Evolutionary conservation across 1,140 invertebrate species (phyloP).

Genomic region (Adelges cooleyi): DNA sequence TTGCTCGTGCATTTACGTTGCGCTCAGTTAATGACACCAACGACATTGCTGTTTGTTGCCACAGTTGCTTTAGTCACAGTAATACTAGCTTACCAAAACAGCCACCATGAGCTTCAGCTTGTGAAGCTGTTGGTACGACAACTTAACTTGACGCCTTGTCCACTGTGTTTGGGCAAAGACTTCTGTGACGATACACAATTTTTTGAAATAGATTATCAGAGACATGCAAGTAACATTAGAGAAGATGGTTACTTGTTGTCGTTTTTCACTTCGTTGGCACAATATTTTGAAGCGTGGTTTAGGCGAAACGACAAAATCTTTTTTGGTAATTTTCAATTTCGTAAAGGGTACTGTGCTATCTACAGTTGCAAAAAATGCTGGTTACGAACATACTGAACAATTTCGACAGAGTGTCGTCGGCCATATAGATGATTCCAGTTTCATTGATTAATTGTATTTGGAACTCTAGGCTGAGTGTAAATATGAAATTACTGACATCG

Average conservation of each 20-base stretch:
- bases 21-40: too few species aligned
- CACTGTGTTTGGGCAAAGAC: background rate
- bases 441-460: background rate
- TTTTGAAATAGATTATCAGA: slow-evolving; percentile 1
- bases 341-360: background rate
- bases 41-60: too few species aligned
- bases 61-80: too few species aligned
- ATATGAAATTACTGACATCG: background rate
- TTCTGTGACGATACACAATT: background rate
- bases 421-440: background rate
- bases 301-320: slow-evolving; percentile 11
- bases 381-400: background rate
- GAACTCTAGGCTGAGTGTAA: background rate
- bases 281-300: background rate
- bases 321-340: background rate
- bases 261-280: too few species aligned
- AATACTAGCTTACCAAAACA: too few species aligned
- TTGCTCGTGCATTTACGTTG: too few species aligned
- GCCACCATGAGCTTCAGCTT: too few species aligned
- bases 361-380: background rate
- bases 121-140: background rate
- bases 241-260: too few species aligned
- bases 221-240: background rate
- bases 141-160: background rate
- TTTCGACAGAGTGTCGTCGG: background rate